Evolutionary conservation across 1,140 invertebrate species (phyloP).

Genomic region (Hyles euphorbiae): DNA sequence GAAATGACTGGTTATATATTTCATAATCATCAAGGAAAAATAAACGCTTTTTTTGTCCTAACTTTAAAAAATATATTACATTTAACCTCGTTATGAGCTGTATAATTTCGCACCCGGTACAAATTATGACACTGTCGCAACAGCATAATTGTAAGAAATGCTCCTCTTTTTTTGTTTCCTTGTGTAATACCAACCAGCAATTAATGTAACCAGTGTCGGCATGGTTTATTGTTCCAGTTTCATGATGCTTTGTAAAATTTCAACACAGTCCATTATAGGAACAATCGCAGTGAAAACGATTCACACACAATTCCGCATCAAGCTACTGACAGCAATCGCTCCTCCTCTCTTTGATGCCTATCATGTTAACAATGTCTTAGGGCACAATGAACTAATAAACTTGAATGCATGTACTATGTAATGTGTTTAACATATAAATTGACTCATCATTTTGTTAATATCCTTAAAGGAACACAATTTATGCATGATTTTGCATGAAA

Average conservation of each 20-base stretch:
- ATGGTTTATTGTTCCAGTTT: conserved; percentile 14
- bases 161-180: conserved; percentile 2
- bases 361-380: too few relatives aligned
- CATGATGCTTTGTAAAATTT: conserved; percentile 14
- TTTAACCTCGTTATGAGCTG: background rate
- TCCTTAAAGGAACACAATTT: too few relatives aligned
- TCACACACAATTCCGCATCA: conserved; percentile 3
- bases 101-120: background rate
- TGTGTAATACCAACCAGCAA: conserved; percentile 11
- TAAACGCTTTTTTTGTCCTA: too few relatives aligned
- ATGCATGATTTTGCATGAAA: too few relatives aligned
- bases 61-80: too few relatives aligned
- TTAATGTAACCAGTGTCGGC: conserved; percentile 18
- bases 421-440: too few relatives aligned
- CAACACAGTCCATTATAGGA: conserved; percentile 13
- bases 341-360: too few relatives aligned
- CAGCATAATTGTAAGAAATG: conserved; percentile 8
- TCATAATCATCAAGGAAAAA: too few relatives aligned
- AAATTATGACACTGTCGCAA: background rate
- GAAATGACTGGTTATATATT: too few relatives aligned
- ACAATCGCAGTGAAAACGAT: conserved; percentile 5
- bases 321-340: conserved; percentile 1
- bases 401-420: too few relatives aligned
- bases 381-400: too few relatives aligned
- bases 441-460: too few relatives aligned